Conservation (phyloP, 23 tunicate species). For the Ciona savignyi region DNA sequence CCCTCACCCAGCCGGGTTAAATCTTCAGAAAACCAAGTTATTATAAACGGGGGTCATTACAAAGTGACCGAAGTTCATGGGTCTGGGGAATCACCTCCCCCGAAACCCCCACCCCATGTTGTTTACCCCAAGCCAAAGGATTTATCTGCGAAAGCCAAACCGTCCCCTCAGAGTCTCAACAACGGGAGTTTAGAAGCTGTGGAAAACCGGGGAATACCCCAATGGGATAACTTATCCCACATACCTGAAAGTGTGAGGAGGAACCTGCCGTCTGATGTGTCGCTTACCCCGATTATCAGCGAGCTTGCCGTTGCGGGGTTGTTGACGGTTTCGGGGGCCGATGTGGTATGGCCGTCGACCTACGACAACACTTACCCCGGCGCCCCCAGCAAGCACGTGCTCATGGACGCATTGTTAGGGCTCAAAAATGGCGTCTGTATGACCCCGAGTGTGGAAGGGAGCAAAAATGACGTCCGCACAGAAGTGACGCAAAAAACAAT, state of each 20-base stretch:
- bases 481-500: neutral
- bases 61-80: slow-evolving; percentile 6
- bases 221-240: neutral
- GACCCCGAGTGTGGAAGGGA: neutral
- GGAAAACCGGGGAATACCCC: neutral
- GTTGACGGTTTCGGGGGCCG: neutral
- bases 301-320: neutral
- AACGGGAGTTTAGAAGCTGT: neutral
- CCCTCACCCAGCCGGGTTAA: slow-evolving; percentile 13
- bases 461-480: neutral
- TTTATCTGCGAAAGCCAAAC: neutral
- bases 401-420: neutral
- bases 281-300: neutral
- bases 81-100: neutral
- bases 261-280: neutral
- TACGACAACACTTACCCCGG: neutral
- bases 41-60: slow-evolving; percentile 46
- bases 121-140: neutral
- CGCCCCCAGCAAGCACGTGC: neutral
- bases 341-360: neutral
- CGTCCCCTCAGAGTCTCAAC: neutral
- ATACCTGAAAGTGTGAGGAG: neutral
- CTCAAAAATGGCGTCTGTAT: neutral
- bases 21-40: slow-evolving; percentile 6
- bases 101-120: neutral